Conservation (phyloP, 37 sponge, comb jelly and placozoan genomes). For the Cladorhizidae sp. region DNA sequence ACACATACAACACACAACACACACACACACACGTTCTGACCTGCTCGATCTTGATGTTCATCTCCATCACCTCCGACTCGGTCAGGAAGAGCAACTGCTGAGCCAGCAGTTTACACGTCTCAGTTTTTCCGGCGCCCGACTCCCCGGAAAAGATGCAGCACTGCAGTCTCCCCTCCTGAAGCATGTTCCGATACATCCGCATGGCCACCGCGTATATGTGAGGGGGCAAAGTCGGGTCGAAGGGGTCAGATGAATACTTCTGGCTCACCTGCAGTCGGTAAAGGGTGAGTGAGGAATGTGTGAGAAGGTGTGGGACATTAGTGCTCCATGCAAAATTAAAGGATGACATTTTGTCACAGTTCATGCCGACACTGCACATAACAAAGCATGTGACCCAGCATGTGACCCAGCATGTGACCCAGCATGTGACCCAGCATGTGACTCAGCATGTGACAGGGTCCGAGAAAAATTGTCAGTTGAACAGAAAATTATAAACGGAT, state of each 20-base stretch:
- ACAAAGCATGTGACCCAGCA: no score
- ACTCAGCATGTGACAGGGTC: no score
- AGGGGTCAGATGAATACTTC: neutral
- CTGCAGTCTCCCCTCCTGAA: constrained; percentile 47
- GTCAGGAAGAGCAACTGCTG: constrained; percentile 71
- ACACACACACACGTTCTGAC: constrained; percentile 13
- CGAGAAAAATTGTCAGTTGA: no score
- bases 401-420: no score
- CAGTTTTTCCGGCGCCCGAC: constrained; percentile 89
- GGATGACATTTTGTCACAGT: no score
- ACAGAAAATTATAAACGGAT: no score
- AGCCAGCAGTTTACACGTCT: constrained; percentile 72
- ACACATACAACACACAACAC: neutral
- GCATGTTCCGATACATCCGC: constrained; percentile 65
- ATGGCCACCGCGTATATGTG: constrained; percentile 80
- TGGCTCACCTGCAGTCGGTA: constrained; percentile 21
- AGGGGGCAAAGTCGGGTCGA: constrained; percentile 48
- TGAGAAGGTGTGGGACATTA: no score
- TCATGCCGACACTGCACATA: no score
- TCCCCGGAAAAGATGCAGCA: constrained; percentile 81
- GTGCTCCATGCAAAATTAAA: no score
- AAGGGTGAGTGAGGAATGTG: no score
- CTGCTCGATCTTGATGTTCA: constrained; percentile 82
- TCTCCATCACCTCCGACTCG: constrained; percentile 31
- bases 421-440: no score